These are phyloP conservation scores for Platyscapa corneri DNA, from an alignment of 1,140 invertebrate species.

Conservation along the genomic window DNA sequence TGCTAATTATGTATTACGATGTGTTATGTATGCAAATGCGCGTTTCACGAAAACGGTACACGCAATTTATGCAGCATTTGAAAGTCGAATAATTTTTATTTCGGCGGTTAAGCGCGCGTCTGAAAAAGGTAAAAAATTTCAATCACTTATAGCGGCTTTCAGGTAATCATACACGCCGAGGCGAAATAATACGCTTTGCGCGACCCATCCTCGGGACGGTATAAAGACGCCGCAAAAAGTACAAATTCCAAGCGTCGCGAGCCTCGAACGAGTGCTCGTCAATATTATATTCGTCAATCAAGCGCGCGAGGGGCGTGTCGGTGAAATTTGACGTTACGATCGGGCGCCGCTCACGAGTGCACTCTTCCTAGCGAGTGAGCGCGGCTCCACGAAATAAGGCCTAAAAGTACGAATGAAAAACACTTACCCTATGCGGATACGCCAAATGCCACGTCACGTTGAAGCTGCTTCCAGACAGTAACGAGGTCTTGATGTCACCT, in stretches of 20 bases:
- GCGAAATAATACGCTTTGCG: background rate
- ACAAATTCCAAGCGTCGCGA: background rate
- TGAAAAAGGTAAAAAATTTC: background rate
- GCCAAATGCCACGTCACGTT: constrained; percentile 96
- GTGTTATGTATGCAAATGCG: too few relatives aligned
- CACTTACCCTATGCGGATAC: constrained; percentile 92
- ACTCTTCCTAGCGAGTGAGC: background rate
- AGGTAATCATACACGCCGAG: background rate
- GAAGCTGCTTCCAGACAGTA: constrained; percentile 87
- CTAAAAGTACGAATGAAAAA: background rate
- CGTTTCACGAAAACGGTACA: background rate
- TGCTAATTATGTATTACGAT: background rate
- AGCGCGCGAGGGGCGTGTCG: too few relatives aligned
- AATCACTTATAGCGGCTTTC: constrained; percentile 5
- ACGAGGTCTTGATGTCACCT: constrained; percentile 87
- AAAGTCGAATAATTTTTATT: background rate
- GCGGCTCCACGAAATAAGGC: background rate
- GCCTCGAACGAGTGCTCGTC: background rate
- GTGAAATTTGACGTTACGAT: background rate
- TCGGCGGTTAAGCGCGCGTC: background rate
- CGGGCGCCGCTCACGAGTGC: background rate
- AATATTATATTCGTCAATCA: background rate
- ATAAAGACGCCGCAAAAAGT: background rate
- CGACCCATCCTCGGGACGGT: background rate
- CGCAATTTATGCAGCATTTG: background rate